Evolutionary conservation across 1,140 invertebrate genomes (phyloP).

Genomic region (Tetramorium parvispinum): DNA sequence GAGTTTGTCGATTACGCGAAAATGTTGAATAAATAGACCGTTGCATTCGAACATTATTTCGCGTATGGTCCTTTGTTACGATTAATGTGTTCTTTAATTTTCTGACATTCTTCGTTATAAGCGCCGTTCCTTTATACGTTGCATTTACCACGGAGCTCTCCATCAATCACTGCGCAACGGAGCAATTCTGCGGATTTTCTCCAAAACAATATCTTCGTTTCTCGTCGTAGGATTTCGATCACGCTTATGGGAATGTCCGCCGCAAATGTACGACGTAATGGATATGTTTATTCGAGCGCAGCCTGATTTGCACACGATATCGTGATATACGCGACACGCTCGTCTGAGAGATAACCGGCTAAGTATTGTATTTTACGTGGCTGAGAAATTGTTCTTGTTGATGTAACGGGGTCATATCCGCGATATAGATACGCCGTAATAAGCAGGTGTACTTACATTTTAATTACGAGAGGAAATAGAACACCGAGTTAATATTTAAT

Average conservation of each 20-base stretch:
- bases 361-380: constrained; percentile 48
- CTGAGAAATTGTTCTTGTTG: constrained; percentile 6
- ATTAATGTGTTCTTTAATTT: background rate
- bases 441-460: constrained; percentile 16
- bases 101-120: background rate
- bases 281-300: constrained; percentile 77
- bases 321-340: constrained; percentile 27
- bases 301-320: constrained; percentile 76
- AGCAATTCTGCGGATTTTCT: constrained; percentile 30
- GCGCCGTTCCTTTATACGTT: background rate
- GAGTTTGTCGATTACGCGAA: background rate
- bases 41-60: background rate
- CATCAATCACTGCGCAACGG: constrained; percentile 40
- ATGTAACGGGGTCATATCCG: constrained; percentile 29
- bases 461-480: constrained; percentile 44
- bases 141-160: constrained; percentile 1
- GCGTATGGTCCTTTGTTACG: background rate
- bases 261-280: constrained; percentile 64
- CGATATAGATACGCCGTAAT: constrained; percentile 14
- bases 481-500: constrained; percentile 20
- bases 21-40: background rate
- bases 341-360: background rate
- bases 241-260: constrained; percentile 56
- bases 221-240: constrained; percentile 63
- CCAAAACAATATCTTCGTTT: constrained; percentile 50